These are phyloP conservation scores for Mus caroli DNA, from an alignment of 2,797 vertebrate species.

Conservation along the genomic window DNA sequence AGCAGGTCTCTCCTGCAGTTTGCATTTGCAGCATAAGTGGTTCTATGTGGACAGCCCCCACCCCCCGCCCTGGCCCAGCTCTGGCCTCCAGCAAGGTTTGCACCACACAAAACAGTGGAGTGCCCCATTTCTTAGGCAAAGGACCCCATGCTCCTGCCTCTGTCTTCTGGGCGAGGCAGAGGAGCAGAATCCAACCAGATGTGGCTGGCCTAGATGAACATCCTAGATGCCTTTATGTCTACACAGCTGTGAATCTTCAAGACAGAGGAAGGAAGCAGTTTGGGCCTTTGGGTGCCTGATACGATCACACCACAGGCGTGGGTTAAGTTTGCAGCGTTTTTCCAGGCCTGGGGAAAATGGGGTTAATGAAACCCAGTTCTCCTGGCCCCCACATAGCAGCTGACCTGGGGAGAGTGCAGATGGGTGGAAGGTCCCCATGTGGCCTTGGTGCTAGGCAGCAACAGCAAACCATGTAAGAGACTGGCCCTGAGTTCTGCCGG, in stretches of 20 bases:
- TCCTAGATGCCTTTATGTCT: background rate
- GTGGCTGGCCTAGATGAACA: constrained; percentile 76
- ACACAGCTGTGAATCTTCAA: constrained; percentile 79
- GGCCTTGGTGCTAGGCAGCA: background rate
- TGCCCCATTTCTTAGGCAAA: accelerated
- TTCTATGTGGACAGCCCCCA: accelerated
- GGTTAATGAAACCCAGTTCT: constrained; percentile 85
- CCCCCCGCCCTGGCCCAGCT: no score
- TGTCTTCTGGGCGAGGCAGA: background rate
- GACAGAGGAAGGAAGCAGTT: constrained; percentile 84
- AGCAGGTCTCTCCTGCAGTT: background rate
- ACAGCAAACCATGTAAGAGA: background rate
- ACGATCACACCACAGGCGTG: constrained; percentile 77
- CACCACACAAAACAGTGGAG: accelerated
- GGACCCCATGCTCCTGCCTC: background rate
- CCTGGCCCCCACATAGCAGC: constrained; percentile 13
- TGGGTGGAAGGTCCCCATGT: accelerated
- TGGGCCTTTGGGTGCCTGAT: constrained; percentile 75
- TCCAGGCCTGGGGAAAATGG: constrained; percentile 57
- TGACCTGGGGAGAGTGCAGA: background rate
- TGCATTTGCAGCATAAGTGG: accelerated
- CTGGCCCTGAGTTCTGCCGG: accelerated
- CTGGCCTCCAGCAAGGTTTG: no score
- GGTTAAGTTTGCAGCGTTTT: constrained; percentile 81
- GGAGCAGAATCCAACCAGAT: background rate